A percentile compares a stretch with the other conserved stretches of the same genome.
Conservation (phyloP, 2,888 invertebrate species). For the Scelioninae gen. 2 region DNA sequence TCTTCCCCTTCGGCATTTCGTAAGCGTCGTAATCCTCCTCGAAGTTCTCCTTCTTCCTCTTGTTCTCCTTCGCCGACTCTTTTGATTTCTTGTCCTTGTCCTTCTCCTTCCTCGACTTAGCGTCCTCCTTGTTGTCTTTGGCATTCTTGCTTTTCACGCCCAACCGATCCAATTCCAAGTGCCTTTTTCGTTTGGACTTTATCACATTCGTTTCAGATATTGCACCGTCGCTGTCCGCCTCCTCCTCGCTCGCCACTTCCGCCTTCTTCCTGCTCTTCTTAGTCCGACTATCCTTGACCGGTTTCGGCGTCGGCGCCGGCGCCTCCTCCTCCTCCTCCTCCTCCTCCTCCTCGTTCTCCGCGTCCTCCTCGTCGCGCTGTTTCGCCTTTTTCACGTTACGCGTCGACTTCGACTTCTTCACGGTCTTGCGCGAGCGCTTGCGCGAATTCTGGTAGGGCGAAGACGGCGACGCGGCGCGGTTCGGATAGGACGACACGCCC, state of each 20-base stretch:
- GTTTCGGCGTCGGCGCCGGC: conserved; percentile 48
- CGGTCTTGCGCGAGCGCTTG: conserved; percentile 75
- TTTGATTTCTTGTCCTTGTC: conserved; percentile 61
- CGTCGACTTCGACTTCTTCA: conserved; percentile 76
- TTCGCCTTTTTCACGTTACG: conserved; percentile 66
- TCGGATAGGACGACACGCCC: conserved; percentile 59
- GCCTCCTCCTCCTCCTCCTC: conserved; percentile 62
- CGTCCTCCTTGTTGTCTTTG: conserved; percentile 63
- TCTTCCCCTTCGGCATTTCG: conserved; percentile 68
- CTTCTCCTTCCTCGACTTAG: conserved; percentile 48
- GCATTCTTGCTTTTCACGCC: conserved; percentile 71
- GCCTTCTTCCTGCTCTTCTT: conserved; percentile 63
- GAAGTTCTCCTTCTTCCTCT: conserved; percentile 70
- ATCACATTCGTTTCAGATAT: conserved; percentile 70
- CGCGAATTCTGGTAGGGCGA: conserved; percentile 67
- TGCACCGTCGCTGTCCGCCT: conserved; percentile 69
- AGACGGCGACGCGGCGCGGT: conserved; percentile 63
- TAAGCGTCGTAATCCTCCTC: conserved; percentile 69
- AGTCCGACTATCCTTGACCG: conserved; percentile 53
- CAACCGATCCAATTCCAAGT: conserved; percentile 67
- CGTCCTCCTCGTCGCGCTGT: conserved; percentile 60
- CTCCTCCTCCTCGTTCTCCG: conserved; percentile 62
- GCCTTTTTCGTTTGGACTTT: conserved; percentile 71
- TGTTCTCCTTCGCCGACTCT: conserved; percentile 67
- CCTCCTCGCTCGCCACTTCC: conserved; percentile 55